Evolutionary conservation across 2,797 vertebrate genomes (phyloP), one percentile per base, ranked within the genome.

Genomic region (Nannoperca australis): DNA sequence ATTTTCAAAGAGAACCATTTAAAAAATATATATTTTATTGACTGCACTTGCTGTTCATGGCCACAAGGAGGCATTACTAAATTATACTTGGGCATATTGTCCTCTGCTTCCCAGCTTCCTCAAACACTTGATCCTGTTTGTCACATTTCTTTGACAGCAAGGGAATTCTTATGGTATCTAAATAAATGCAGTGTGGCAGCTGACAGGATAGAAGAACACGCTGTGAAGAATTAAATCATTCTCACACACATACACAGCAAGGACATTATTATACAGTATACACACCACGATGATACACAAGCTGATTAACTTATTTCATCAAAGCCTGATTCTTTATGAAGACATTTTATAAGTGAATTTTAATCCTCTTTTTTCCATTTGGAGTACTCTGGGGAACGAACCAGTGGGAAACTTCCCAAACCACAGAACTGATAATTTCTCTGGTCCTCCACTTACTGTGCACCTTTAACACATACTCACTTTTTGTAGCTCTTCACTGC

Each of bases 1-100:
- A 22, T 24, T 24, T 50, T 50, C n/a, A 50, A 50, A n/a, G 47
- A 50, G 47, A 51, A 22, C 47, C 1, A 42, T 13, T 42, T 17
- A 44, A 17, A 32, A 55, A 9, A 7, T 3, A 54, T 3, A 27
- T 20, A 22, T 36, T 30, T 12, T 22, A 3, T 15, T 53, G 17
- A 15, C n/a, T 76, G 69, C 50, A 73, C n/a, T 27, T 60, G 6
- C 24, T 22, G n/a, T 17, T 30, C 34, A 7, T 4, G 7, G 13
- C 71, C 81, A 79, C 62, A 45, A 7, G 47, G 76, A 32, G 68
- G 62, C 63, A 54, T 24, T 36, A 3, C 50, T 42, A 3, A 27
- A 20, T 32, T 2, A 36, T 3, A 18, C 13, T 30, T 51, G 7
- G 13, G 5, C 45, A 49, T 15, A 9, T 14, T 36, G 1, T 20